Evolutionary conservation across 2,797 vertebrate species (phyloP), one percentile per base, ranked within the genome.

Genomic region (Cottoperca gobio): DNA sequence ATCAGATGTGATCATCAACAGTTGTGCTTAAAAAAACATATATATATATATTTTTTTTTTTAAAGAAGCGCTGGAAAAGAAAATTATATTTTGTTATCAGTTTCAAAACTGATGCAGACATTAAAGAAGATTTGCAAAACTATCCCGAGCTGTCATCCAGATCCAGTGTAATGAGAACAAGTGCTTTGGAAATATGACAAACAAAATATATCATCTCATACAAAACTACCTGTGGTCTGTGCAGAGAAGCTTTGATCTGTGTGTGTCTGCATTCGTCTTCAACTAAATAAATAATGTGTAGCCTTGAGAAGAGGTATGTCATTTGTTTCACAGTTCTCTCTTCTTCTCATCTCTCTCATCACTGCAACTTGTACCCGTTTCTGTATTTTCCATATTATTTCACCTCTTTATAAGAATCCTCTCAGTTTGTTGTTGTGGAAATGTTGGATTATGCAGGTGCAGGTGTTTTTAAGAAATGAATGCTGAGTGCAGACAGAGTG

Each of bases 151-250:
- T 79, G 67, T 74, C 80, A 74, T 19, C 43, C 31, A 0, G 24
- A 84, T 74, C 31, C 35, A 62, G 4, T 40, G n/a, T 60, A 58
- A 73, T 76, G 21, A 75, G 66, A 81, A 71, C 61, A 54, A 77
- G 60, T 2, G 42, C 46, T 69, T 26, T 46, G 40, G 50, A 67
- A 33, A 46, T 40, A 17, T 40, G 61, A n/a, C 68, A 39, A 37
- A 65, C 49, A 50, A 45, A 65, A 72, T 59, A 28, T 63, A 17
- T 65, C n/a, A 26, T 72, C 42, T 78, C 5, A 19, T 7, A 24
- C 21, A 33, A 67, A 72, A 63, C 50, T 55, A 73, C 59, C 54
- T 63, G 69, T 50, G 31, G 64, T 68, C 48, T 75, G 17, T 43
- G 8, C 2, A 66, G n/a, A 8, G 37, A 49, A 8, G 46, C 35